These are phyloP conservation scores for Chironomus striatipennis DNA, from an alignment of 1,140 invertebrate genomes.

Conservation along the genomic window DNA sequence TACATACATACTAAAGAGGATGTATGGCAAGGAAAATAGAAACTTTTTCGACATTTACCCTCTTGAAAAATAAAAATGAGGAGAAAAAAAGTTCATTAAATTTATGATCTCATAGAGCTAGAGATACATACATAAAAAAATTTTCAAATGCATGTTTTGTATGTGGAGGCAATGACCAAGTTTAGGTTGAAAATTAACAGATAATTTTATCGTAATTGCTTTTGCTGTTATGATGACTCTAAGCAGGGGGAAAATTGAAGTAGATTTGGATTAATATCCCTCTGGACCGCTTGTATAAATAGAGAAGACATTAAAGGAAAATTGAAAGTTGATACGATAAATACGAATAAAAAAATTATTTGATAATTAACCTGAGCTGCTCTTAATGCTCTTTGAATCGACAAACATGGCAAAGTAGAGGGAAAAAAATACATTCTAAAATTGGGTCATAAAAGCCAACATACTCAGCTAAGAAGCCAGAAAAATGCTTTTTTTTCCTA, in stretches of 20 bases:
- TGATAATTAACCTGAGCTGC: not conserved
- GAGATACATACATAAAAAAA: not conserved
- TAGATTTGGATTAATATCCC: constrained; percentile 2
- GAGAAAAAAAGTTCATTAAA: constrained; percentile 17
- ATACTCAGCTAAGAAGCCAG: too few relatives aligned
- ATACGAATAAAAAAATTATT: not conserved
- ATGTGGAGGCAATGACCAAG: not conserved
- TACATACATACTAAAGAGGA: not conserved
- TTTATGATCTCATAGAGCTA: not conserved
- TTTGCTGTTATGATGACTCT: not conserved
- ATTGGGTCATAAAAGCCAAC: constrained; percentile 7
- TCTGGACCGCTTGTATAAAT: not conserved
- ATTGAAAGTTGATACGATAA: not conserved
- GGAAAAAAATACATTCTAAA: not conserved
- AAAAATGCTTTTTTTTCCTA: too few relatives aligned
- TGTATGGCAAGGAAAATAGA: not conserved
- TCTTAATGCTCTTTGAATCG: not conserved
- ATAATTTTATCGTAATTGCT: constrained; percentile 23
- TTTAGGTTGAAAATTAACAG: constrained; percentile 12
- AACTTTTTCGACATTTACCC: not conserved
- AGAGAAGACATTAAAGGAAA: not conserved
- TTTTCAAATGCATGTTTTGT: not conserved
- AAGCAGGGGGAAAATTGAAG: not conserved
- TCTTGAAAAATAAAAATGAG: not conserved
- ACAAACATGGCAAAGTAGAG: not conserved